Conservation (phyloP, 1,140 invertebrate genomes). For the Condylostylus longicornis region DNA sequence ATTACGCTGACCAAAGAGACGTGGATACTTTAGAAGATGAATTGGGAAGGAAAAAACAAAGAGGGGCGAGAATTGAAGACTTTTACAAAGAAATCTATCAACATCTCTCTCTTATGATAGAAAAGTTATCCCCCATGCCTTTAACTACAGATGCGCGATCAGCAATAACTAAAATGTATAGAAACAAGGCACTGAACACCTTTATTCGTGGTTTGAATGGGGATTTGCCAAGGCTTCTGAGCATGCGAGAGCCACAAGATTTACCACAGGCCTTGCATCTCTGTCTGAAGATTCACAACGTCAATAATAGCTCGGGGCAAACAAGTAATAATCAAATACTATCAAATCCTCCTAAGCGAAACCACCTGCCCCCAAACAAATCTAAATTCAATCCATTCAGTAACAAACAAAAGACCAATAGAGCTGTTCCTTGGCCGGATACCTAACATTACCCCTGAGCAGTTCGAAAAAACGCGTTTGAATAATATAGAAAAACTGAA, state of each 20-base stretch:
- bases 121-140: neutral
- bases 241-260: conserved; percentile 5
- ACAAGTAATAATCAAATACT: no score
- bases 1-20: conserved; percentile 6
- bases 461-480: conserved; percentile 6
- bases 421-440: conserved; percentile 10
- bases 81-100: neutral
- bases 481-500: conserved; percentile 8
- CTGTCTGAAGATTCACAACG: no score
- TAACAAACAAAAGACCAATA: conserved; percentile 9
- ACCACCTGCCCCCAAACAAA: no score
- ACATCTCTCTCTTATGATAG: conserved; percentile 1
- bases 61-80: neutral
- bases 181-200: conserved; percentile 6
- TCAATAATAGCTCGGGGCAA: no score
- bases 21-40: conserved; percentile 2
- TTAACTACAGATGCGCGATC: neutral
- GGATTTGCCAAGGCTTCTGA: conserved; percentile 6
- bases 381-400: conserved; percentile 13
- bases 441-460: conserved; percentile 5
- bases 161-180: neutral
- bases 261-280: conserved; percentile 2
- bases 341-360: no score
- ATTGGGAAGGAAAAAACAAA: neutral
- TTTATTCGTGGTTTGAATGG: conserved; percentile 8